Base-by-base conservation (phyloP, 2,113 vertebrate species). In the Mohoua ochrocephala region DNA sequence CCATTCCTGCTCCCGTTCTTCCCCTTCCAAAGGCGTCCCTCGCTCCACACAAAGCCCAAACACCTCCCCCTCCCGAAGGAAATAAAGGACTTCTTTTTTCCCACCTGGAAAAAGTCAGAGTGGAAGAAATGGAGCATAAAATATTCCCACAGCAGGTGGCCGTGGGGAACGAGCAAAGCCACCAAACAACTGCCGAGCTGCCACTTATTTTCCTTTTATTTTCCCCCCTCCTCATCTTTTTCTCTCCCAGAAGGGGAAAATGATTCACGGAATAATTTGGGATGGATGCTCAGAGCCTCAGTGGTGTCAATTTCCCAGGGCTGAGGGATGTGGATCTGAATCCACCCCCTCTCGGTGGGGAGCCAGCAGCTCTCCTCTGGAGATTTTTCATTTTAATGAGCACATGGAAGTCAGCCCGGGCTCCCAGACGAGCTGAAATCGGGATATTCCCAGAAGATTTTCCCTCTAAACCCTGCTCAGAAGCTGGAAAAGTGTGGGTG, bases 361-460 rank as follows among this genome's bases (percentile, higher is more conserved):
- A 91, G 75, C 27, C 27, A 27, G 56, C 61, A 24, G 39, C 75
- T 73, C 30, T 60, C 3, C 3, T 1, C 8, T 7, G 0, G 15
- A 41, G 31, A 31, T 41, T 69, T 87, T 59, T 8, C n/a, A 11
- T 57, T 94, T 93, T 91, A 94, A 84, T 67, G 92, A 89, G 93
- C 35, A 1, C 44, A 2, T 3, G 33, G 23, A 65, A 91, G 26
- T 12, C 50, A 64, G 39, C 44, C 16, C 45, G n/a, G 53, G 18
- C 3, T 82, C 64, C 57, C n/a, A 83, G 70, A 37, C 2, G 9
- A 47, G 52, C 75, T 18, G 37, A 12, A 54, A 61, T 56, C 64
- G 15, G 26, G 57, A 68, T 3, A 9, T 28, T 94, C 84, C 73
- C 83, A 18, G 63, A n/a, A 63, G 42, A 21, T 73, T 91, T 93